Conservation (phyloP, 2,113 vertebrate genomes). For the Poeciliopsis turrubarensis region DNA sequence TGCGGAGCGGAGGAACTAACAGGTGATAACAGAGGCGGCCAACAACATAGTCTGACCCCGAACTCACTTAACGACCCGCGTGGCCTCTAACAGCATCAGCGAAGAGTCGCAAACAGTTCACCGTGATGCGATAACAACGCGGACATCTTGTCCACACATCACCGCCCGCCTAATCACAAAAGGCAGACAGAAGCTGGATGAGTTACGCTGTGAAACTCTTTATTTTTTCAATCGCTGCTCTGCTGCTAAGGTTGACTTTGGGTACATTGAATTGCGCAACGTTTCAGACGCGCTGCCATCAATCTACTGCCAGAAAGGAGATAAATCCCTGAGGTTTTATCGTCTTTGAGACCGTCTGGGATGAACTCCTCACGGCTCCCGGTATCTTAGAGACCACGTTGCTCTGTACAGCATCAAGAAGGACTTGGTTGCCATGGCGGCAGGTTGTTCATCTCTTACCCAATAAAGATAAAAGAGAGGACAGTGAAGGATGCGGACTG, state of each 20-base stretch:
- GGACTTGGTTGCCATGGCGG: slow-evolving; percentile 61
- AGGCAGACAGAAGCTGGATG: slow-evolving; percentile 12
- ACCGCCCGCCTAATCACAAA: slow-evolving; percentile 32
- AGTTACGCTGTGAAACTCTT: not conserved
- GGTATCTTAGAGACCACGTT: slow-evolving; percentile 54
- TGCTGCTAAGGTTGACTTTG: slow-evolving; percentile 34
- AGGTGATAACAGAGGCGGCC: too few relatives aligned
- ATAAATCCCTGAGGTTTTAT: slow-evolving; percentile 11
- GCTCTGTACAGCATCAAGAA: slow-evolving; percentile 37
- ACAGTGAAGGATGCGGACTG: slow-evolving; percentile 11
- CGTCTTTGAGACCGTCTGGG: slow-evolving; percentile 26
- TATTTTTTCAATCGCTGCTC: slow-evolving; percentile 14
- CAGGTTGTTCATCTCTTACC: slow-evolving; percentile 42
- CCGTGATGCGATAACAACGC: not conserved
- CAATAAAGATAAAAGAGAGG: slow-evolving; percentile 18
- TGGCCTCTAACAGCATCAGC: slow-evolving; percentile 22
- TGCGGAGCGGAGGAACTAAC: too few relatives aligned
- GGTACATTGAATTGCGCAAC: slow-evolving; percentile 25
- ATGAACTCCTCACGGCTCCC: slow-evolving; percentile 44
- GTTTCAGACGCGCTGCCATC: slow-evolving; percentile 20
- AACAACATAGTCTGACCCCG: slow-evolving; percentile 28
- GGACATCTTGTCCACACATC: slow-evolving; percentile 13
- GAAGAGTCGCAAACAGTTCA: slow-evolving; percentile 1
- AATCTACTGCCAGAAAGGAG: not conserved
- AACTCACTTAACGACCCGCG: slow-evolving; percentile 16